Evolutionary conservation across 1,140 invertebrate genomes (phyloP), one percentile per base, ranked within the genome.

Genomic region (Chironomus striatipennis): DNA sequence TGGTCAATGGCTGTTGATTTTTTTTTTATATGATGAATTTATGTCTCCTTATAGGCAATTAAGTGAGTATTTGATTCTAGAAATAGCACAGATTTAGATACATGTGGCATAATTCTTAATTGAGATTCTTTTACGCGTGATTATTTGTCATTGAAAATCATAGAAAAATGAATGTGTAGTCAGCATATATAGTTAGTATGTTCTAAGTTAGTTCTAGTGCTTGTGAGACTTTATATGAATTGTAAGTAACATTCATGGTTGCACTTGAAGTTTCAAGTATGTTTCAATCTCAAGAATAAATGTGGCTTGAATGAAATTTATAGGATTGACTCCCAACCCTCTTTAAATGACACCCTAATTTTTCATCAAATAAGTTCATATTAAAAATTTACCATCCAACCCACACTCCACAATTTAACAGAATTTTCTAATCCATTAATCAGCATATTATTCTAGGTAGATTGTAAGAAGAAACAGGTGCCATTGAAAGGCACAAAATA

Each of bases 31-130:
- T 57, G 47, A 57, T 57, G 47, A 57, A 57, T 57, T 57, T 57
- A 57, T 57, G 47, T 57, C 47, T 57, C 47, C 47, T 57, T 57
- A 57, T 57, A 4, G 47, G 47, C 47, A 57, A 57, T 57, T 57
- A 57, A 57, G 47, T 57, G n/a, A 47, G 47, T 10, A 57, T n/a
- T 34, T 34, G 24, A 34, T 34, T 34, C 24, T 34, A 34, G 24
- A 57, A 57, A 57, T n/a, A 57, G 43, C n/a, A 5, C n/a, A 57
- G n/a, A n/a, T 57, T n/a, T 57, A 57, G 47, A 57, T 57, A n/a
- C 47, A n/a, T 57, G 5, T 15, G 5, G 47, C 12, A 15, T n/a
- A 34, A 34, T 34, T 34, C 24, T 34, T 34, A 34, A 34, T 34
- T 34, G 5, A 34, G 24, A 34, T 34, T 34, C 24, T 34, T 34